Evolutionary conservation across 2,113 vertebrate species (phyloP), one percentile per base, ranked within the genome.

Genomic region (Bolborhynchus lineola): DNA sequence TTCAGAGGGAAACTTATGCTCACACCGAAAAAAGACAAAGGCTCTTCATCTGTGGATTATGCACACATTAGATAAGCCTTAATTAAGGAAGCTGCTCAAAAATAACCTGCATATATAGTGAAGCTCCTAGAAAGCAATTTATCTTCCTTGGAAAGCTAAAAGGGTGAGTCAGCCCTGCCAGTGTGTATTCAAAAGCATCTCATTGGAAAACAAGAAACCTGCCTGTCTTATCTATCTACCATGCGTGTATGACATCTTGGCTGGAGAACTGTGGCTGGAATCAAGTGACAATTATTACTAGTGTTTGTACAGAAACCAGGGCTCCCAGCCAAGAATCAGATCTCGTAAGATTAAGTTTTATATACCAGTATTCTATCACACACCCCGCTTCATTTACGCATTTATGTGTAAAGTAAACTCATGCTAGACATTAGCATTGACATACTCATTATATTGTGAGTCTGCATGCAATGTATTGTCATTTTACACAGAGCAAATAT

Each of bases 121-220:
- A 94, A 96, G 63, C 49, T 94, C 92, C 78, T 89, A 63, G 91
- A 97, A 97, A 92, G 81, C 83, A 92, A 91, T 94, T 95, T 97
- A 59, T 96, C 83, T 95, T 95, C 69, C 81, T 80, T 92, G 88
- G 91, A 97, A 97, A 92, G 81, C 52, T 93, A 63, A 91, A 88
- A 84, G 78, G 53, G 67, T 96, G 96, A 96, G 67, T 91, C 91
- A 94, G 81, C n/a, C 59, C 46, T 93, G 81, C 63, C 84, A 92
- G 67, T 67, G 62, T 53, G 57, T 53, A 79, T 93, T 91, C 65
- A 88, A 86, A 96, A 96, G 77, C 72, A 91, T 25, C 62, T 81
- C 65, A 65, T 62, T 85, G 65, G 88, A 92, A 96, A 96, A 92
- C 67, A 72, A 94, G 91, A 87, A 72, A 91, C 62, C 86, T 88